A percentile compares a stretch with the other conserved stretches of the same genome.
Conservation (phyloP, 1,140 invertebrate species). For the Heliconius eleuchia region DNA sequence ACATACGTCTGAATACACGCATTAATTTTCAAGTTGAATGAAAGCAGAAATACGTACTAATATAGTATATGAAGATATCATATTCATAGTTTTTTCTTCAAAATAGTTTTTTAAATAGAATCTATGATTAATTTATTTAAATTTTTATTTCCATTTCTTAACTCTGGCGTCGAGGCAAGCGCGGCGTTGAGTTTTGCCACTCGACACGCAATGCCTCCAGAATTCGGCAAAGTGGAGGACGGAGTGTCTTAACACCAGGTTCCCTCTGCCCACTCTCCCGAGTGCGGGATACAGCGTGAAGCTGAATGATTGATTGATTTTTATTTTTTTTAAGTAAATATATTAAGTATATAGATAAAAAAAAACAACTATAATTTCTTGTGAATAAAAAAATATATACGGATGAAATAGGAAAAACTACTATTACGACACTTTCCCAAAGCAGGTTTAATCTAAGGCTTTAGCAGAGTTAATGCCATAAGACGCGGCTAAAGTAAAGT, state of each 20-base stretch:
- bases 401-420: not conserved
- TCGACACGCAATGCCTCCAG: too few species aligned
- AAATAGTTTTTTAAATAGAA: too few species aligned
- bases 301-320: too few species aligned
- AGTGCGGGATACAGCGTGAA: too few species aligned
- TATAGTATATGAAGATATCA: not conserved
- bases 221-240: too few species aligned
- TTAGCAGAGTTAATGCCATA: slow-evolving; percentile 22
- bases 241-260: too few species aligned
- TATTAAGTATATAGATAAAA: not conserved
- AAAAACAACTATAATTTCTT: not conserved
- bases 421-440: slow-evolving; percentile 10
- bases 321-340: too few species aligned
- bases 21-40: not conserved
- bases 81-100: not conserved
- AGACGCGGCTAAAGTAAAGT: slow-evolving; percentile 34
- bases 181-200: too few species aligned
- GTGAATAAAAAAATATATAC: not conserved
- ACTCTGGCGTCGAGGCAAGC: too few species aligned
- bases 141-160: too few species aligned
- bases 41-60: not conserved
- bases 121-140: too few species aligned
- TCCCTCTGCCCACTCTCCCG: too few species aligned
- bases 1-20: not conserved
- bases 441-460: slow-evolving; percentile 21